Evolutionary conservation across 2,888 invertebrate genomes (phyloP), one percentile per base, ranked within the genome.

Genomic region (Melangyna quadrimaculata): DNA sequence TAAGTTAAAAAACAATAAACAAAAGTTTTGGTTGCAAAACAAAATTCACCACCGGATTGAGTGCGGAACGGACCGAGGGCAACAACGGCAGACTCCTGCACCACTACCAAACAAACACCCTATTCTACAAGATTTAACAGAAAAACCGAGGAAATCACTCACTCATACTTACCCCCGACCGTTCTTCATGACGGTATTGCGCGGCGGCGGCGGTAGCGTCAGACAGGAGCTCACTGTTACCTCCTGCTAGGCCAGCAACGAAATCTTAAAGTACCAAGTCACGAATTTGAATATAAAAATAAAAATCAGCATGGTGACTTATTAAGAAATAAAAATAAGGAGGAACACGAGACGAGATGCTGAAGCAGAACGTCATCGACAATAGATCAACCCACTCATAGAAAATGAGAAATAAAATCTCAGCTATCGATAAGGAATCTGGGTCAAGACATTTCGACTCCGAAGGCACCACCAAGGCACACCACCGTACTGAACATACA

Each of bases 221-320:
- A 71, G 80, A 80, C 84, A 84, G 84, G 84, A 84, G 84, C 79
- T 79, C 27, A 53, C 65, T 65, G 61, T 71, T 84, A 80, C 84
- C 84, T 75, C 84, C 84, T 84, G 84, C 84, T 67, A 84, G 72
- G 84, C 71, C 71, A 74, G 67, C 80, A 72, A 80, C 84, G 43
- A 72, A 67, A 71, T 69, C 57, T 71, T 65, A 65, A 84, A 84
- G 79, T 80, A 80, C 84, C 80, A 67, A 84, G 84, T 84, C 84
- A 84, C 84, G 84, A 84, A 84, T 84, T 84, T 84, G 71, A 84
- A 84, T 84, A 79, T 79, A 75, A 80, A 71, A 83, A 78, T 65
- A 63, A 83, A 72, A 80, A 75, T 75, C 71, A 72, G 65, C 71
- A 74, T 84, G 80, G 84, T 75, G 84, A 84, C 80, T 84, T 84